Percentiles rank a stretch among this genome's conserved stretches.
Evolutionary conservation across 2,888 invertebrate genomes (phyloP).

Genomic region (Ischnura elegans): DNA sequence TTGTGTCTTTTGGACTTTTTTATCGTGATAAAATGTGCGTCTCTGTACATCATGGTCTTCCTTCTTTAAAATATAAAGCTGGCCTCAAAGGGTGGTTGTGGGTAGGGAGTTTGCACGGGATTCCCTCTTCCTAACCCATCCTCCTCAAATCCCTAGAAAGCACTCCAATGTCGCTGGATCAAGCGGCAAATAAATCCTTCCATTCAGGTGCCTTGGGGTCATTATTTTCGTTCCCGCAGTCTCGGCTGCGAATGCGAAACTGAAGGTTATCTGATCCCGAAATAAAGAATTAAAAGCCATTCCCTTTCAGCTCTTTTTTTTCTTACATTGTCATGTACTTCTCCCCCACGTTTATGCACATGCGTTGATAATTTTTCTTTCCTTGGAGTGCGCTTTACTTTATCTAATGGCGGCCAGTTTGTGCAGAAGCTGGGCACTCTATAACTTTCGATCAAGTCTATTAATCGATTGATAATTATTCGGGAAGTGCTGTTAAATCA

Average conservation of each 20-base stretch:
- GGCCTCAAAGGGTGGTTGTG: not conserved
- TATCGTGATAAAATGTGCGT: too few relatives aligned
- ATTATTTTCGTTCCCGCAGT: not conserved
- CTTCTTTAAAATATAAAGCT: not conserved
- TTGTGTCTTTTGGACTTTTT: not conserved
- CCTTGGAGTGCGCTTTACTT: not conserved
- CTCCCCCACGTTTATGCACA: not conserved
- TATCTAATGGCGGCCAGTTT: not conserved
- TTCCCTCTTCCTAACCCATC: too few relatives aligned
- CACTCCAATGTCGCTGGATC: conserved; percentile 6
- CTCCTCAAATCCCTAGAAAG: too few relatives aligned
- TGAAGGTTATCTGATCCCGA: not conserved
- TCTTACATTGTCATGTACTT: not conserved
- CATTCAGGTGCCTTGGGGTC: not conserved
- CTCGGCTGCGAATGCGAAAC: not conserved
- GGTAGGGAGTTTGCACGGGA: not conserved
- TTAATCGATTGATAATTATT: too few relatives aligned
- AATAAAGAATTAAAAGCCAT: not conserved
- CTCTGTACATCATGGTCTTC: not conserved
- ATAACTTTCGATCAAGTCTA: too few relatives aligned
- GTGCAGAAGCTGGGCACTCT: not conserved
- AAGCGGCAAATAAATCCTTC: not conserved
- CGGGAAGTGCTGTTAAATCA: too few relatives aligned
- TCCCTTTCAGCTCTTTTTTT: not conserved
- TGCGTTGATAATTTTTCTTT: not conserved